phyloP scores from a whole-genome alignment of 2,113 vertebrate species.

The Pongo abelii region DNA sequence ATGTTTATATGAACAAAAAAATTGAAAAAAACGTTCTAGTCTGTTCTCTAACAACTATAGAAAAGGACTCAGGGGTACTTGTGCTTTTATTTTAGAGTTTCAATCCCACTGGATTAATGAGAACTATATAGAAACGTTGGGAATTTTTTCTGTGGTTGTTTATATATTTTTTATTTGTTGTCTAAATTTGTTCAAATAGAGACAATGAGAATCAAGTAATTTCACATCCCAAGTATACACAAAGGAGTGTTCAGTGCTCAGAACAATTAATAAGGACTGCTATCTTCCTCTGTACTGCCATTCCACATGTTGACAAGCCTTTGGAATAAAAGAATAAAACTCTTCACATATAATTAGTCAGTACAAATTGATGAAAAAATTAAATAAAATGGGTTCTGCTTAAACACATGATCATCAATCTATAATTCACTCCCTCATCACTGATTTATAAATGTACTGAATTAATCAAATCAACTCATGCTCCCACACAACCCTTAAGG shows the following conservation, averaged over 20 bases:
- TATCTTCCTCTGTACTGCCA: slow-evolving; percentile 66
- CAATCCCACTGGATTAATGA: background rate
- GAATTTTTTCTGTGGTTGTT: background rate
- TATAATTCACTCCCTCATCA: slow-evolving; percentile 51
- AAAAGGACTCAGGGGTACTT: background rate
- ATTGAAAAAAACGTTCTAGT: background rate
- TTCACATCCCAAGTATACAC: slow-evolving; percentile 35
- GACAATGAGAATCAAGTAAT: slow-evolving; percentile 64
- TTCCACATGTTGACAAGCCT: slow-evolving; percentile 73
- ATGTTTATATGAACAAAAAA: background rate
- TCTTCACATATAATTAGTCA: slow-evolving; percentile 77
- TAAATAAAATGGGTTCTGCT: slow-evolving; percentile 72
- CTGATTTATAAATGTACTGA: slow-evolving; percentile 64
- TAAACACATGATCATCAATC: slow-evolving; percentile 71
- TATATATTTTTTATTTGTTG: background rate
- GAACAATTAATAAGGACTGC: slow-evolving; percentile 74
- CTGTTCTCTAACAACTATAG: background rate
- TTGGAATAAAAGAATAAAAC: slow-evolving; percentile 81
- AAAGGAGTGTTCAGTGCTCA: slow-evolving; percentile 50
- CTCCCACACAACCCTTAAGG: slow-evolving; percentile 5
- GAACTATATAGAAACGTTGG: background rate
- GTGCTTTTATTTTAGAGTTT: slow-evolving; percentile 33
- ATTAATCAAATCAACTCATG: slow-evolving; percentile 52
- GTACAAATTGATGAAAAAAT: slow-evolving; percentile 77
- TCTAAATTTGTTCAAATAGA: slow-evolving; percentile 22